Percentiles rank a stretch among this genome's conserved stretches.
Evolutionary conservation across 2,113 vertebrate species (phyloP).

Genomic region (Hippocampus abdominalis): DNA sequence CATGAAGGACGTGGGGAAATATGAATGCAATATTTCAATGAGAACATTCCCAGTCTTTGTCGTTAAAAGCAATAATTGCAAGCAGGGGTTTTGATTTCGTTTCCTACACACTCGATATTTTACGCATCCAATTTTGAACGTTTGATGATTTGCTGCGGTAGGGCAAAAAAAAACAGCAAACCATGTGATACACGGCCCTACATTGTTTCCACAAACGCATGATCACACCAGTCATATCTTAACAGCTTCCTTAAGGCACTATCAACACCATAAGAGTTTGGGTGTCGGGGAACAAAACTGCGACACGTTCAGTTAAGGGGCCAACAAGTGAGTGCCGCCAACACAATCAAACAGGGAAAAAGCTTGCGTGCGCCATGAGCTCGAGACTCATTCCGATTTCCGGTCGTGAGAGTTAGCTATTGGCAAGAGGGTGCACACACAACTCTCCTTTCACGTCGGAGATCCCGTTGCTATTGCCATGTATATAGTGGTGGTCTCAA

Average conservation of each 20-base stretch:
- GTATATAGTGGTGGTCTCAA: constrained; percentile 16
- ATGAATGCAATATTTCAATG: constrained; percentile 4
- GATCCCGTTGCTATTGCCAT: constrained; percentile 18
- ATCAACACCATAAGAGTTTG: constrained; percentile 16
- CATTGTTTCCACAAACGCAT: constrained; percentile 6
- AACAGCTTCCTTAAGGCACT: constrained; percentile 15
- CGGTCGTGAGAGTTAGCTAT: constrained; percentile 9
- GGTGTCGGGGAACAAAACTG: constrained; percentile 14
- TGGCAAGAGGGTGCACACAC: constrained; percentile 35
- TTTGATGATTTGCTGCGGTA: background rate
- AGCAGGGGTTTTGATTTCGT: background rate
- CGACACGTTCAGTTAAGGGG: constrained; percentile 33
- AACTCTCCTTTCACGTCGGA: constrained; percentile 25
- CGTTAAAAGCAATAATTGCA: constrained; percentile 1
- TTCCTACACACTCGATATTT: background rate
- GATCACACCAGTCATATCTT: constrained; percentile 10
- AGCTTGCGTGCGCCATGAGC: constrained; percentile 15
- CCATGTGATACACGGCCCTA: background rate
- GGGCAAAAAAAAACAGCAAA: background rate
- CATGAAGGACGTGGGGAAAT: background rate
- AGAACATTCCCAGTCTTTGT: background rate
- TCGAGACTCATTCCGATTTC: constrained; percentile 16
- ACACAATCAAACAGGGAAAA: constrained; percentile 29
- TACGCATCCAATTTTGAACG: background rate
- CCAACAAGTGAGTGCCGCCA: constrained; percentile 46